Percentiles rank a stretch among this genome's conserved stretches.
Evolutionary conservation across 2,113 vertebrate genomes (phyloP).

Genomic region (Petrocephalus zakoni): DNA sequence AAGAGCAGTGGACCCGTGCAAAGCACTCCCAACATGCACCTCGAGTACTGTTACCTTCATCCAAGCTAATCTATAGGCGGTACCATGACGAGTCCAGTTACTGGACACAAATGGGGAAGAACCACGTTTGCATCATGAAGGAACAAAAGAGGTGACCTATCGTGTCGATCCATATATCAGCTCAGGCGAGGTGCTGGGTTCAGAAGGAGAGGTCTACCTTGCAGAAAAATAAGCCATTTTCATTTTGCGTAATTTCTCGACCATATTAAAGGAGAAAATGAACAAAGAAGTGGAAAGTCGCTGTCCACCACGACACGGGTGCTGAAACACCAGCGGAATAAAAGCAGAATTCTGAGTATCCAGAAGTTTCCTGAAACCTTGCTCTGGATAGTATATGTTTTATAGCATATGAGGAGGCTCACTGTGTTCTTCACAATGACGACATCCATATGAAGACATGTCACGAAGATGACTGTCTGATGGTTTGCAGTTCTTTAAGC

Average conservation of each 20-base stretch:
- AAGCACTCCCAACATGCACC: not conserved
- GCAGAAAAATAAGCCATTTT: not conserved
- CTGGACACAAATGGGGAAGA: not conserved
- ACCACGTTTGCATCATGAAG: not conserved
- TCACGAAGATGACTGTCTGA: not conserved
- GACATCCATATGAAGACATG: not conserved
- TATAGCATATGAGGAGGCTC: not conserved
- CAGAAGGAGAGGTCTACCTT: not conserved
- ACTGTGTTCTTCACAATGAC: not conserved
- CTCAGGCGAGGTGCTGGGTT: not conserved
- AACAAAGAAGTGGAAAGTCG: not conserved
- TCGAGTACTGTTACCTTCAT: not conserved
- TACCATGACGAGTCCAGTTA: not conserved
- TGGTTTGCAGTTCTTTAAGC: not conserved
- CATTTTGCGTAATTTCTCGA: not conserved
- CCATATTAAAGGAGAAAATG: not conserved
- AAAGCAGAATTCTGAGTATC: not conserved
- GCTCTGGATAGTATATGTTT: not conserved
- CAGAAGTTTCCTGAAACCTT: not conserved
- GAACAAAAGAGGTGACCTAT: not conserved
- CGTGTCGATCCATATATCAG: not conserved
- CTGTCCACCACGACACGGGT: slow-evolving; percentile 20
- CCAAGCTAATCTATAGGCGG: not conserved
- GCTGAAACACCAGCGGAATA: slow-evolving; percentile 14
- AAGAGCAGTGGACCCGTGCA: not conserved